These are phyloP conservation scores for Periphyllus acericola DNA, from an alignment of 2,888 invertebrate genomes.

Conservation along the genomic window DNA sequence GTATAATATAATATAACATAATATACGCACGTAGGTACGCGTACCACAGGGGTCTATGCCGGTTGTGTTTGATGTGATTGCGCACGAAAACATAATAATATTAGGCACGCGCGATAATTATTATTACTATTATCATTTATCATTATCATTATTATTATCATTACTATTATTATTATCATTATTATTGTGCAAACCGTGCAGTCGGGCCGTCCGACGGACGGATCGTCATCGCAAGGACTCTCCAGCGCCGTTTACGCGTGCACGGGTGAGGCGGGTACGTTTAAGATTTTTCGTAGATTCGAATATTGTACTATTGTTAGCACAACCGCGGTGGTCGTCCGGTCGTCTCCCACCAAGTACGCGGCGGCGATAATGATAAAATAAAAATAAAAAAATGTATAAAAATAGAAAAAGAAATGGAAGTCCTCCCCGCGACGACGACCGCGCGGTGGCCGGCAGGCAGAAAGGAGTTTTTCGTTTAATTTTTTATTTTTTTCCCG, in stretches of 20 bases:
- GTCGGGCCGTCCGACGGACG: not conserved
- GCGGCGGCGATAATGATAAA: not conserved
- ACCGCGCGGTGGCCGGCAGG: not conserved
- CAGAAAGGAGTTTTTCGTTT: constrained; percentile 35
- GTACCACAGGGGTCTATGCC: constrained; percentile 27
- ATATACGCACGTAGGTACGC: not conserved
- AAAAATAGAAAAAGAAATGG: not conserved
- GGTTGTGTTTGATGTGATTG: not conserved
- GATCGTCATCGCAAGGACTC: not conserved
- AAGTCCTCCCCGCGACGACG: not conserved
- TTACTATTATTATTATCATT: not conserved
- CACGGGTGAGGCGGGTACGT: no score
- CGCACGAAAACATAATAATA: constrained; percentile 2
- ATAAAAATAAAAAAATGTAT: not conserved
- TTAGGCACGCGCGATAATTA: not conserved
- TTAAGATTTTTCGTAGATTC: no score
- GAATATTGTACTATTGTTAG: not conserved
- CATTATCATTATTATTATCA: not conserved
- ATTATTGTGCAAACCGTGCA: constrained; percentile 22
- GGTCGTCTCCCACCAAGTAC: not conserved
- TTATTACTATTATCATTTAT: not conserved
- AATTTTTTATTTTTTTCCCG: not conserved
- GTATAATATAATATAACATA: not conserved
- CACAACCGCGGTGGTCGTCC: not conserved
- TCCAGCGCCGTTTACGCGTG: not conserved